A percentile compares a stretch with the other conserved stretches of the same genome.
These are phyloP conservation scores for Setipinna tenuifilis DNA, from an alignment of 2,797 vertebrate species.

Conservation along the genomic window DNA sequence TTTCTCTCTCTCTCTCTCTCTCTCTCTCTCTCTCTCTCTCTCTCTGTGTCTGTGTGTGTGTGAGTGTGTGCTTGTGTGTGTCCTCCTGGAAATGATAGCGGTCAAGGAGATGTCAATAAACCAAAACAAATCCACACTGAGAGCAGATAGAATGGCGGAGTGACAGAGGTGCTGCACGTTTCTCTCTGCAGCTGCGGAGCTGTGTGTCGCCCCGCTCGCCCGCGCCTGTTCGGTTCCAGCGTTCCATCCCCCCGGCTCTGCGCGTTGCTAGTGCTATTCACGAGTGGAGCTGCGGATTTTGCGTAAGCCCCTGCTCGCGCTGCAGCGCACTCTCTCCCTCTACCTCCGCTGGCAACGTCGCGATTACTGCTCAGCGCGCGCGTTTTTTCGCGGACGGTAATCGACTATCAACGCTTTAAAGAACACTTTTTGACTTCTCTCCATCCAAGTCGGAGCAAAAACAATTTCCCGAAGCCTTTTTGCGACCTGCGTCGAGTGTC, in stretches of 20 bases:
- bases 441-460: background rate
- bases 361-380: constrained; percentile 8
- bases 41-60: background rate
- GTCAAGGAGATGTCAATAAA: background rate
- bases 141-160: background rate
- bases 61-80: background rate
- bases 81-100: background rate
- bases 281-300: background rate
- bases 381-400: constrained; percentile 21
- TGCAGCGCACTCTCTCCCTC: constrained; percentile 18
- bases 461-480: background rate
- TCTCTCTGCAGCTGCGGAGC: constrained; percentile 20
- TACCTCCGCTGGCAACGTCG: constrained; percentile 18
- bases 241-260: constrained; percentile 22
- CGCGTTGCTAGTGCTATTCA: constrained; percentile 23
- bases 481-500: background rate
- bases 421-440: background rate
- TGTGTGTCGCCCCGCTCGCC: constrained; percentile 12
- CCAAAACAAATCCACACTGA: background rate
- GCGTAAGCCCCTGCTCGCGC: constrained; percentile 20
- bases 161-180: background rate
- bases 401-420: background rate
- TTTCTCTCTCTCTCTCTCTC: no score
- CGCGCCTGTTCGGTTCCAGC: constrained; percentile 10
- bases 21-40: no score